Conservation (phyloP, 2,888 invertebrate species). For the Limenitis arthemis region DNA sequence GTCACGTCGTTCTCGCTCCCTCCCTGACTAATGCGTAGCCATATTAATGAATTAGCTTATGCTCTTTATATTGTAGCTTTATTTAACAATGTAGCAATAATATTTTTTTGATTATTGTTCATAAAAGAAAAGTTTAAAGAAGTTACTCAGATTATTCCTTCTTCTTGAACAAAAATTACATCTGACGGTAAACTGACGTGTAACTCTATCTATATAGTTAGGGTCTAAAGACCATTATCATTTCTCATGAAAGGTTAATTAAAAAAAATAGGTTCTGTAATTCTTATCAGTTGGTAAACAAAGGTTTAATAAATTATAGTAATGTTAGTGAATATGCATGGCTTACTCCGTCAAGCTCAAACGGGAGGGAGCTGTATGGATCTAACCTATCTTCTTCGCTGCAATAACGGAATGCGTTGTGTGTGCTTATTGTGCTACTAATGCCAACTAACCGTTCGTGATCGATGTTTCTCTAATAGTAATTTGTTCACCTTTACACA, state of each 20-base stretch:
- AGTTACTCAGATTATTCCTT: no score
- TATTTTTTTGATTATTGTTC: no score
- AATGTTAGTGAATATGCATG: constrained; percentile 9
- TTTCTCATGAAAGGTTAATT: no score
- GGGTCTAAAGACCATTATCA: no score
- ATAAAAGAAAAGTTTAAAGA: no score
- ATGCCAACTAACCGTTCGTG: constrained; percentile 42
- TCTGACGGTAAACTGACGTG: no score
- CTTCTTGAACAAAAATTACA: no score
- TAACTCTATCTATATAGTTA: no score
- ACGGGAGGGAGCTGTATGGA: constrained; percentile 38
- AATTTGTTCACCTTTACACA: constrained; percentile 10
- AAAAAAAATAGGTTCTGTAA: no score
- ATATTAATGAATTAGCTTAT: background rate
- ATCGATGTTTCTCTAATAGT: constrained; percentile 35
- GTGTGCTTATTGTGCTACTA: constrained; percentile 66
- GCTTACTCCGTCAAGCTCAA: constrained; percentile 9
- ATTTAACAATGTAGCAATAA: background rate
- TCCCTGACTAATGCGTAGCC: constrained; percentile 19
- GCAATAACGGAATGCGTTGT: constrained; percentile 52
- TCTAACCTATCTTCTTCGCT: constrained; percentile 41
- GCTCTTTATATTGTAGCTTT: background rate
- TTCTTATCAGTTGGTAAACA: background rate
- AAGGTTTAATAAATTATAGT: background rate
- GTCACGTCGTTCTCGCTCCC: constrained; percentile 38